A percentile compares a stretch with the other conserved stretches of the same genome.
These are phyloP conservation scores for Eidolon dupreanum DNA, from an alignment of 2,797 vertebrate genomes.

Conservation along the genomic window DNA sequence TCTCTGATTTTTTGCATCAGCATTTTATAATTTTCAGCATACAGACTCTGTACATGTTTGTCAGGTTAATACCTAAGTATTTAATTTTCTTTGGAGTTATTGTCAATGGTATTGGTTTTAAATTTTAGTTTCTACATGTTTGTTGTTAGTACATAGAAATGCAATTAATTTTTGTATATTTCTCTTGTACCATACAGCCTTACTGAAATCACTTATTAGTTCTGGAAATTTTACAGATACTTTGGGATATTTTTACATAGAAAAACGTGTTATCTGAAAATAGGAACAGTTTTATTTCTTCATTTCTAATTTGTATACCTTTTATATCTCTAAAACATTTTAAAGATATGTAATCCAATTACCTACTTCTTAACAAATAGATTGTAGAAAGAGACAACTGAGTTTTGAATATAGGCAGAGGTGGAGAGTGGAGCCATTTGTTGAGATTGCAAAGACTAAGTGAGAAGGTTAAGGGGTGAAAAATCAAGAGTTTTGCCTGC, in stretches of 20 bases:
- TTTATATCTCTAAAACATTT: not conserved
- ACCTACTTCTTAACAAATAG: not conserved
- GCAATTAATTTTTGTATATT: not conserved
- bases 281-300: not conserved
- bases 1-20: not conserved
- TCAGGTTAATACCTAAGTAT: not conserved
- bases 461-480: not conserved
- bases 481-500: not conserved
- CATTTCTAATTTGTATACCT: not conserved
- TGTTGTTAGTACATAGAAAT: not conserved
- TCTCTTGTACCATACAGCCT: not conserved
- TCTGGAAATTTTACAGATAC: not conserved
- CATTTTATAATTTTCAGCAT: not conserved
- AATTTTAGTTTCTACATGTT: not conserved
- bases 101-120: not conserved
- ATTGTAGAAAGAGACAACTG: not conserved
- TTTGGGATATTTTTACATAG: not conserved
- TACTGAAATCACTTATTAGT: not conserved
- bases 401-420: not conserved
- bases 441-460: not conserved
- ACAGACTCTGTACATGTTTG: not conserved
- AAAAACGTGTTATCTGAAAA: not conserved
- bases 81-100: constrained; percentile 3
- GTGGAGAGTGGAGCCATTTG: not conserved
- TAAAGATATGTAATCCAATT: too few relatives aligned